These are phyloP conservation scores for Gymnodraco acuticeps DNA, from an alignment of 2,797 vertebrate genomes.

Conservation along the genomic window DNA sequence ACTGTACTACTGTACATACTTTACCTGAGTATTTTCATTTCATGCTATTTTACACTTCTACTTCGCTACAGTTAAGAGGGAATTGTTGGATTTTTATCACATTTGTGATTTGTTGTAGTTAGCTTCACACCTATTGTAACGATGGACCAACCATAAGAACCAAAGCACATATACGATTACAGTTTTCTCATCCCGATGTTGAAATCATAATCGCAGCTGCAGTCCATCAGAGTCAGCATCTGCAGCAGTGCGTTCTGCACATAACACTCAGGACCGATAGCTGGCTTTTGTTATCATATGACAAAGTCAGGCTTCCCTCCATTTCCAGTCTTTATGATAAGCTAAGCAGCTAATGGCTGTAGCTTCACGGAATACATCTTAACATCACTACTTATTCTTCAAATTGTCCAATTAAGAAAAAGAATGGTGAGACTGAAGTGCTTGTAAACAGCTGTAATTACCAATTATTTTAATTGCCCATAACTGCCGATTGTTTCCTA, in stretches of 20 bases:
- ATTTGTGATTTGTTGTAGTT: neutral
- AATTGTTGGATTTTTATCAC: neutral
- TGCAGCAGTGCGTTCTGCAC: neutral
- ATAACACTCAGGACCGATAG: neutral
- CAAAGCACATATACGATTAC: conserved; percentile 1
- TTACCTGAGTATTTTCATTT: neutral
- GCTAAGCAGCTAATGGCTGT: neutral
- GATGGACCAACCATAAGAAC: neutral
- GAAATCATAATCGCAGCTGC: conserved; percentile 1
- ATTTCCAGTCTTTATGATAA: neutral
- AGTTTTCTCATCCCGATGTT: neutral
- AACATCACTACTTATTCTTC: too few species aligned
- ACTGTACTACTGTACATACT: neutral
- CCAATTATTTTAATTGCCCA: too few species aligned
- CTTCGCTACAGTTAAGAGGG: neutral
- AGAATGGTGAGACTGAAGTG: neutral
- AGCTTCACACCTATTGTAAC: neutral
- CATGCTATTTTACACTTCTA: neutral
- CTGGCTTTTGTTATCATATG: neutral
- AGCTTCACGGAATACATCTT: neutral
- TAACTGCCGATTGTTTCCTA: too few species aligned
- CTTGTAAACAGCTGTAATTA: neutral
- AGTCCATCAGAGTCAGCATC: neutral
- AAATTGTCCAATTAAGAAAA: too few species aligned
- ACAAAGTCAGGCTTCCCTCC: neutral